Base-by-base conservation (phyloP, 2,113 vertebrate genomes). In the Cyanoderma ruficeps region DNA sequence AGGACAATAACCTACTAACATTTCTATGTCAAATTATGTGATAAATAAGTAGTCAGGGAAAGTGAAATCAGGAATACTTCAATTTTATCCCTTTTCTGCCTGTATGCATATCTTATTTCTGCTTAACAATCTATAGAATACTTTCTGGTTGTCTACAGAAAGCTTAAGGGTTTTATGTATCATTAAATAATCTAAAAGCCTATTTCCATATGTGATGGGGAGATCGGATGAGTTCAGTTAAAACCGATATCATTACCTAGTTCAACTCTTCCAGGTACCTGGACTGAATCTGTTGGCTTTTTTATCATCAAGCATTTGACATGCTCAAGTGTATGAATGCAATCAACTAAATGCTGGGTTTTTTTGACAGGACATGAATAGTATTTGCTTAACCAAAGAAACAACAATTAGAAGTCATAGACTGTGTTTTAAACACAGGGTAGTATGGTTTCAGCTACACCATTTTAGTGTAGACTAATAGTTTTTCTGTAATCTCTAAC, bases 11-110 rank as follows among this genome's bases (percentile, higher is more conserved):
- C 33, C 67, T 76, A 76, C 49, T 91, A 49, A 67, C 41, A 94
- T 42, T 33, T 85, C 23, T 15, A 3, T n/a, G 33, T 65, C n/a
- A 96, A 97, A 87, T 88, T 89, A 72, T 8, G 16, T 44, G 27
- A 30, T 60, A 65, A 96, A 60, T 71, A 70, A 94, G 50, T 74
- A 96, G 31, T 63, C 60, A 91, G 56, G 52, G 95, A 96, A 93
- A 70, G 10, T 19, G 30, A 91, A 77, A 41, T 57, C 64, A 93
- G 8, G 17, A 77, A 90, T 86, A 56, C 47, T 84, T 94, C n/a
- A 30, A 65, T 89, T 75, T 93, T 68, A 74, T 60, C 15, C 50
- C 56, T 85, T 89, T 80, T 81, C 41, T 80, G 60, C 20, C 30
- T 44, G 20, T 41, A 60, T 41, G 20, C 22, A 69, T 91, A 82